These are phyloP conservation scores for Pherbina coryleti DNA, from an alignment of 2,888 invertebrate genomes.

Conservation along the genomic window DNA sequence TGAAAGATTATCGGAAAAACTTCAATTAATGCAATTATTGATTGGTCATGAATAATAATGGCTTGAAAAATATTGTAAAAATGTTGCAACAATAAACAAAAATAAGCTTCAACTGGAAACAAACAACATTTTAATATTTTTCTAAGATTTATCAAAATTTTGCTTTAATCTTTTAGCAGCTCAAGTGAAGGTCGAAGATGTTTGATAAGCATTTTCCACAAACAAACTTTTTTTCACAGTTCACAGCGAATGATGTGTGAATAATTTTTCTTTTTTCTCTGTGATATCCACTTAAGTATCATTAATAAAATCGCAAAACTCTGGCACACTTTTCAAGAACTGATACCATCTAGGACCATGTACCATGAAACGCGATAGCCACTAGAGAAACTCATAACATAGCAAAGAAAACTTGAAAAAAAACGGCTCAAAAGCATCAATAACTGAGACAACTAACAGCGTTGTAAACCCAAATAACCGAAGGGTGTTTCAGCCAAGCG, in stretches of 20 bases:
- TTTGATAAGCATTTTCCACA: no score
- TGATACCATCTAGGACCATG: not conserved
- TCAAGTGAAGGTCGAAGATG: no score
- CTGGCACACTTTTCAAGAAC: slow-evolving; percentile 8
- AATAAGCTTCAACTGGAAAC: no score
- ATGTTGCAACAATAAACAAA: no score
- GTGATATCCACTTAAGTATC: not conserved
- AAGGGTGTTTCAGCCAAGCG: not conserved
- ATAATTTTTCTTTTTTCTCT: not conserved
- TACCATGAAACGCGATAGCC: no score
- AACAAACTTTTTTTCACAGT: not conserved
- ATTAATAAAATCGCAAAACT: slow-evolving; percentile 3
- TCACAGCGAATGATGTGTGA: not conserved
- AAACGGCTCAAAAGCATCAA: not conserved
- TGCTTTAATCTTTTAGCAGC: no score
- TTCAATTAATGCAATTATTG: no score
- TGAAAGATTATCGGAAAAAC: no score
- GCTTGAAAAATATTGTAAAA: no score
- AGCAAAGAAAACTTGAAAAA: not conserved
- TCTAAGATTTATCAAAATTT: no score
- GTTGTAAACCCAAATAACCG: not conserved
- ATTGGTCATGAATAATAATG: no score
- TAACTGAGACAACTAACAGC: not conserved
- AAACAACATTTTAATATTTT: no score
- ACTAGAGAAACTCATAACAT: not conserved